Evolutionary conservation across 2,113 vertebrate species (phyloP).

Genomic region (Bubalus kerabau): DNA sequence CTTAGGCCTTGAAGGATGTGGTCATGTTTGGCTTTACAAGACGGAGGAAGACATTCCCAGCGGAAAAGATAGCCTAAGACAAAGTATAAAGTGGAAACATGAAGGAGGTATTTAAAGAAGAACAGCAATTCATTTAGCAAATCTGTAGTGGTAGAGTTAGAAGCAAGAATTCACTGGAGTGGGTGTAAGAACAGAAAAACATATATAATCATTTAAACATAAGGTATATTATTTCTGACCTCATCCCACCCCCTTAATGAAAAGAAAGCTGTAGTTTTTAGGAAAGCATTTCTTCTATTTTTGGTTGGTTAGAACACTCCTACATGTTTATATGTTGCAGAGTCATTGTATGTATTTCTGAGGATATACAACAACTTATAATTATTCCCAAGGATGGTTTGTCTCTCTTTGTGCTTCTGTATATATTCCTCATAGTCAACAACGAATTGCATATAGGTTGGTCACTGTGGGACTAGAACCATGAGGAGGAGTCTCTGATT

Average conservation of each 20-base stretch:
- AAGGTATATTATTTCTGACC: neutral
- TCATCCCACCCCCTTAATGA: neutral
- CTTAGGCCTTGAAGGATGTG: neutral
- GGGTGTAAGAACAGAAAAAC: neutral
- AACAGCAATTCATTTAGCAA: neutral
- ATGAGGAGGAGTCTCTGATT: constrained; percentile 21
- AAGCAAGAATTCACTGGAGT: neutral
- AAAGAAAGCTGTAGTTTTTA: neutral
- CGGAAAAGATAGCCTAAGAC: neutral
- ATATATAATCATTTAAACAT: neutral
- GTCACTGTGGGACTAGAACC: neutral
- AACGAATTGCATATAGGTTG: neutral
- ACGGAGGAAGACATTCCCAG: neutral
- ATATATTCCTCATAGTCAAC: neutral
- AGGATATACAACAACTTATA: neutral
- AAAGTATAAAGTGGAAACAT: neutral
- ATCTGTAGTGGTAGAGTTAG: neutral
- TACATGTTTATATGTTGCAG: neutral
- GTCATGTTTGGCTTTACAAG: neutral
- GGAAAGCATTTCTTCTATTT: constrained; percentile 19
- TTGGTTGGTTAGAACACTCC: neutral
- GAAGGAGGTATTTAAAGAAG: neutral
- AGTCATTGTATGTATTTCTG: constrained; percentile 12
- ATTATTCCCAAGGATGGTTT: neutral
- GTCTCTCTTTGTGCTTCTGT: neutral